phyloP scores from a whole-genome alignment of 2,113 vertebrate genomes.

The Catharus fuscescens region DNA sequence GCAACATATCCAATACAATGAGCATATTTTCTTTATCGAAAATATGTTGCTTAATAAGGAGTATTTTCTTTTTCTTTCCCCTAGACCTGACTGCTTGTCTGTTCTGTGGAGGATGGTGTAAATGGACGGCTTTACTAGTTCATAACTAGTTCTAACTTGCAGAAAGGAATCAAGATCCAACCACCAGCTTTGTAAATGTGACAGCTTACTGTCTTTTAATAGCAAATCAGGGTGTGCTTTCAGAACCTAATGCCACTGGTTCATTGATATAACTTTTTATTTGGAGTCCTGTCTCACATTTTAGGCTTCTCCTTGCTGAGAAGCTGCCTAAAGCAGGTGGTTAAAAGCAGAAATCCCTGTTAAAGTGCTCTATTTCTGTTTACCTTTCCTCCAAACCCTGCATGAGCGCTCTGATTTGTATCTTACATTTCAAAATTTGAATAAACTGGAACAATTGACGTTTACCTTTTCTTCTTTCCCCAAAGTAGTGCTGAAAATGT shows the following conservation, averaged over 20 bases:
- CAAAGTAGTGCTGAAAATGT: neutral
- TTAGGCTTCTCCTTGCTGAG: neutral
- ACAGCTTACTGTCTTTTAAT: neutral
- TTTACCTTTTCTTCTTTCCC: neutral
- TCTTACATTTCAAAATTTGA: neutral
- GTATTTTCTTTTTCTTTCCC: neutral
- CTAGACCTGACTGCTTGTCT: neutral
- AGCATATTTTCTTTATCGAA: neutral
- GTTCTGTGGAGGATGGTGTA: neutral
- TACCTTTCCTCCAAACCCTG: neutral
- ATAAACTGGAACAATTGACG: neutral
- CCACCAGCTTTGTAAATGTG: neutral
- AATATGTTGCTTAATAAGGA: neutral
- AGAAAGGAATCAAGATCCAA: neutral
- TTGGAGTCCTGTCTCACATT: neutral
- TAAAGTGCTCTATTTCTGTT: neutral
- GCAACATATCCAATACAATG: neutral
- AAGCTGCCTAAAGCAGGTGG: neutral
- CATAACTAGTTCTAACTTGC: neutral
- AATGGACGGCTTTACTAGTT: neutral
- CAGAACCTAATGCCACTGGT: neutral
- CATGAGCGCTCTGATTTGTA: neutral
- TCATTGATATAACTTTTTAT: neutral
- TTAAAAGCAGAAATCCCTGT: neutral
- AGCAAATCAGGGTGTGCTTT: neutral